Evolutionary conservation across 2,888 invertebrate genomes (phyloP), one percentile per base, ranked within the genome.

Genomic region (Caenorhabditis sp.): DNA sequence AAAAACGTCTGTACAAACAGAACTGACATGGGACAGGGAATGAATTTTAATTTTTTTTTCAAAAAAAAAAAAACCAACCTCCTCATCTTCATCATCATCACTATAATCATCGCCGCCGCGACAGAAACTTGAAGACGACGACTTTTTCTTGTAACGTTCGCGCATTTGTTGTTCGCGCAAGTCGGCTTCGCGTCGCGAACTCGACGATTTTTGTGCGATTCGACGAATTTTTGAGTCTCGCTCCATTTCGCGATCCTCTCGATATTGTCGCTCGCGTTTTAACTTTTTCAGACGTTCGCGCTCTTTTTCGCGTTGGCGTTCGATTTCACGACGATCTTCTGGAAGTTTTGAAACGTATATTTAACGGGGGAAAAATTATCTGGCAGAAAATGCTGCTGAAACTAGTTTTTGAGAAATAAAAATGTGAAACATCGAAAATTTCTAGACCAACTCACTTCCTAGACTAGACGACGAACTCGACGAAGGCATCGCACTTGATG

Each of bases 1-100:
- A n/a, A n/a, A n/a, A n/a, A n/a, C n/a, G n/a, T n/a, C n/a, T n/a
- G n/a, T n/a, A n/a, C n/a, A n/a, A n/a, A n/a, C n/a, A n/a, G n/a
- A n/a, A n/a, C n/a, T n/a, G n/a, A n/a, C n/a, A n/a, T n/a, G n/a
- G n/a, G n/a, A n/a, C n/a, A n/a, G n/a, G n/a, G n/a, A n/a, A n/a
- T n/a, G n/a, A n/a, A n/a, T n/a, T n/a, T n/a, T 10, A 31, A 31
- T 53, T 23, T 12, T 53, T 53, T n/a, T n/a, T n/a, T n/a, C n/a
- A n/a, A n/a, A n/a, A n/a, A n/a, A n/a, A n/a, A n/a, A n/a, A 12
- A 51, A n/a, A 10, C 37, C 37, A 37, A 37, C 77, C 75, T 26
- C 74, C 79, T 75, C 79, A 14, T 63, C 62, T 19, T 74, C 66
- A 27, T 66, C 65, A 27, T 67, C 65, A 12, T 68, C 71, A 23